phyloP scores from a whole-genome alignment of 2,888 invertebrate genomes.

The Crioceris asparagi region DNA sequence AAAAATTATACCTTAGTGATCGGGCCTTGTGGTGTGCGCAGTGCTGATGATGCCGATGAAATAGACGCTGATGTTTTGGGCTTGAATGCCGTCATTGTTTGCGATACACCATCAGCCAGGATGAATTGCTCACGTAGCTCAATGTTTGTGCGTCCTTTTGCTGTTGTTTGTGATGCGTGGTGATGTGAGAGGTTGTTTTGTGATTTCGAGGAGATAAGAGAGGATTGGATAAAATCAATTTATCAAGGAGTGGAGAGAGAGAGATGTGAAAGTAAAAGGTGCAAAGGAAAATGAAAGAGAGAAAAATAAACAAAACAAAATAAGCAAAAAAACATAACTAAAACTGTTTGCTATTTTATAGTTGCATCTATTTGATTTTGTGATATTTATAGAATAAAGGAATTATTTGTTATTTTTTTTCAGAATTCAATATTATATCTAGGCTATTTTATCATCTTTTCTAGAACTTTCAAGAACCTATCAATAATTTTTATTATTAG shows the following conservation, averaged over 20 bases:
- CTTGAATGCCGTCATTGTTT: slow-evolving; percentile 98
- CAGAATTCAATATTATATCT: too few species aligned
- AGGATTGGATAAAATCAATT: not conserved
- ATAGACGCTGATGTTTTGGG: slow-evolving; percentile 82
- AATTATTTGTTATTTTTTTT: too few species aligned
- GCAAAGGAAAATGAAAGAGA: slow-evolving; percentile 16
- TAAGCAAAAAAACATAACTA: slow-evolving; percentile 30
- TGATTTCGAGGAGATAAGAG: too few species aligned
- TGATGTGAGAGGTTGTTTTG: slow-evolving; percentile 1
- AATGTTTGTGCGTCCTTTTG: slow-evolving; percentile 99
- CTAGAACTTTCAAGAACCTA: too few species aligned
- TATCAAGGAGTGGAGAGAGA: slow-evolving; percentile 4
- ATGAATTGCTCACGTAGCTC: slow-evolving; percentile 99
- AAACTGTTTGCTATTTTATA: too few species aligned
- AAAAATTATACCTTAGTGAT: slow-evolving; percentile 94
- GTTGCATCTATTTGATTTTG: too few species aligned
- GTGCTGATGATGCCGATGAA: slow-evolving; percentile 46
- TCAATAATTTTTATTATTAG: too few species aligned
- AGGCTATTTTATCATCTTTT: too few species aligned
- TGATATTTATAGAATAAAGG: too few species aligned
- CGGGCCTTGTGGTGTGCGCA: slow-evolving; percentile 61
- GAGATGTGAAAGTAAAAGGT: slow-evolving; percentile 8
- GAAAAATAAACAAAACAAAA: slow-evolving; percentile 32
- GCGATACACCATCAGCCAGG: slow-evolving; percentile 95
- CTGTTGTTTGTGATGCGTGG: slow-evolving; percentile 41